Evolutionary conservation across 2,797 vertebrate species (phyloP), one percentile per base, ranked within the genome.

Genomic region (Takifugu rubripes): DNA sequence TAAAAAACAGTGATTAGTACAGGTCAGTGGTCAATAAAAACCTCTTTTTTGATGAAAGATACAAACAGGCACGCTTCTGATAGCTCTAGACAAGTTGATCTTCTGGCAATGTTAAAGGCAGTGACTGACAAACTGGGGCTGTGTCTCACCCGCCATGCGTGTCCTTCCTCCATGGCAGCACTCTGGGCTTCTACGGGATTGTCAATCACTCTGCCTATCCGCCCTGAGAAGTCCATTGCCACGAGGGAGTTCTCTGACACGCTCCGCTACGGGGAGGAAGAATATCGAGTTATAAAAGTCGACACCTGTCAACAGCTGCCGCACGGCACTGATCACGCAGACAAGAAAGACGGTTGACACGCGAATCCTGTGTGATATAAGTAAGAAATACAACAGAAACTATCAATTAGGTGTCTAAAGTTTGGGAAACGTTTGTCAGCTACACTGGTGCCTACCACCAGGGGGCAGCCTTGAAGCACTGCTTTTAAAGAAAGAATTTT

Each of bases 201-300:
- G 80, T 99, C 95, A 54, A 99, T 99, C 87, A 99, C 95, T 84
- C 97, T 90, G 87, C 97, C 97, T 66, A 94, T 98, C 78, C 94
- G 94, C 78, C 97, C 96, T 72, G 97, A 99, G 90, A 99, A 99
- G 85, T 99, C 97, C 97, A 99, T 99, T 3, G 97, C 97, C 84
- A 99, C 97, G 1, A 99, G 93, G 70, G 96, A 98, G 86, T 96
- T 99, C 87, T 99, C 97, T 0, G 97, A 99, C 55, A 98, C 94
- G 61, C 96, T 99, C 90, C 97, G 94, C 97, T 99, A 89, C 70
- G 49, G 75, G 81, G 75, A 59, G 68, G 61, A 81, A 79, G 47
- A 93, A 84, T 84, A 31, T 61, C 62, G 26, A 54, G 36, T 40
- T 40, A 40, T 40, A 40, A 40, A 40, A 40, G 36, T 14, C 36